Percentiles rank a stretch among this genome's conserved stretches.
phyloP scores from a whole-genome alignment of 2,113 vertebrate genomes.

The Ranitomeya imitator region DNA sequence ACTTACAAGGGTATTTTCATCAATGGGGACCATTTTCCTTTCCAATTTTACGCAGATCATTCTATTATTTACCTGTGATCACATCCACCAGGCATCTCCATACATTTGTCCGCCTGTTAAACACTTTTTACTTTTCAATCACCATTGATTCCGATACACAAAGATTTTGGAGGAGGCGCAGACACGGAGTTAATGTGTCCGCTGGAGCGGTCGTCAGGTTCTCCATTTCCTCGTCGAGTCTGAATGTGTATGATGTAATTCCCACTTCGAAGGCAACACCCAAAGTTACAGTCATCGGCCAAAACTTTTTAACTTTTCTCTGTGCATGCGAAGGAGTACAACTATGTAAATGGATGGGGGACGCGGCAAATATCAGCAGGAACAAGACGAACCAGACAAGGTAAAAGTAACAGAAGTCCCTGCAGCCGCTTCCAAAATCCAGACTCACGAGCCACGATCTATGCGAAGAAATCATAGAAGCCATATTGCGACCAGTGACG shows the following conservation, averaged over 20 bases:
- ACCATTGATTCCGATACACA: background rate
- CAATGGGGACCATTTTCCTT: too few species aligned
- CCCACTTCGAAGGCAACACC: slow-evolving; percentile 34
- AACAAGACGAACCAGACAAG: background rate
- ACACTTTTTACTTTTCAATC: background rate
- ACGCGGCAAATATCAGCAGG: background rate
- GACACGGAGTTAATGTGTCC: background rate
- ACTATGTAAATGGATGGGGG: background rate
- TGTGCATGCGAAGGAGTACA: background rate
- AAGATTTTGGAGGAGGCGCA: background rate
- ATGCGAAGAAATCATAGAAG: too few species aligned
- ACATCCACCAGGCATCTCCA: background rate
- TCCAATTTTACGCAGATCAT: too few species aligned
- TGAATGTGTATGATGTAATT: slow-evolving; percentile 49
- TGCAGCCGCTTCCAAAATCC: background rate
- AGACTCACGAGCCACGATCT: too few species aligned
- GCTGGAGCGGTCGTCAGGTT: background rate
- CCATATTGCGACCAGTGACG: too few species aligned
- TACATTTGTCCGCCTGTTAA: background rate
- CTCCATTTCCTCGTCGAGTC: slow-evolving; percentile 23
- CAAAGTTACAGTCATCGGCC: slow-evolving; percentile 32
- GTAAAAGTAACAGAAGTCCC: background rate
- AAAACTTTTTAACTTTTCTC: slow-evolving; percentile 13
- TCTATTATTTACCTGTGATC: background rate
- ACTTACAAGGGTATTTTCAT: too few species aligned